phyloP scores from a whole-genome alignment of 2,888 invertebrate genomes.

The Coronaproctus castanopsis region DNA sequence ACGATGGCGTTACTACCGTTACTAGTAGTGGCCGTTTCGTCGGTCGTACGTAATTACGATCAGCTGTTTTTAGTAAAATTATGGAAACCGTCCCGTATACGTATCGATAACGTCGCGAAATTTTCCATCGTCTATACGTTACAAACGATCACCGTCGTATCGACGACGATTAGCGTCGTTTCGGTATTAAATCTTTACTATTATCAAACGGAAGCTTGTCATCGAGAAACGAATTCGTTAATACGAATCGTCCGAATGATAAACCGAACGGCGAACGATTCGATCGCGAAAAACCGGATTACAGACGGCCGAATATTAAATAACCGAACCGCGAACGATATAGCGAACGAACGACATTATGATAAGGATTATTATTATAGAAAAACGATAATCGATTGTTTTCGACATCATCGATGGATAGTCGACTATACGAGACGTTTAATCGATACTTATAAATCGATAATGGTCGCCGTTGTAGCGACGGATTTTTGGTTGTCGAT shows the following conservation, averaged over 20 bases:
- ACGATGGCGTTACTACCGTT: no score
- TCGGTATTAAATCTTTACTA: background rate
- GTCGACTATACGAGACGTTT: background rate
- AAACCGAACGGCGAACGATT: background rate
- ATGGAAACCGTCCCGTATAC: background rate
- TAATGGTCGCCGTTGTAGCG: background rate
- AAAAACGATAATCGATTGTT: background rate
- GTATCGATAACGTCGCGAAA: background rate
- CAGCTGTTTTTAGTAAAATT: background rate
- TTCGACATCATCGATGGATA: background rate
- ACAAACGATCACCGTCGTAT: background rate
- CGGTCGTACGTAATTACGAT: no score
- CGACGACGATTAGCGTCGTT: background rate
- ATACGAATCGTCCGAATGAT: background rate
- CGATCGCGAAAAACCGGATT: background rate
- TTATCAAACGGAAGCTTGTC: background rate
- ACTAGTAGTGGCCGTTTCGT: no score
- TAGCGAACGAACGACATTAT: background rate
- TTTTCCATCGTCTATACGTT: background rate
- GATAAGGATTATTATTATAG: background rate
- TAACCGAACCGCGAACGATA: background rate
- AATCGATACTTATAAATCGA: background rate
- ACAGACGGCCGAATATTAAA: background rate
- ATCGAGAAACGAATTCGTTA: background rate
- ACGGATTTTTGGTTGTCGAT: background rate